Evolutionary conservation across 2,797 vertebrate species (phyloP).

Genomic region (Thalassophryne amazonica): DNA sequence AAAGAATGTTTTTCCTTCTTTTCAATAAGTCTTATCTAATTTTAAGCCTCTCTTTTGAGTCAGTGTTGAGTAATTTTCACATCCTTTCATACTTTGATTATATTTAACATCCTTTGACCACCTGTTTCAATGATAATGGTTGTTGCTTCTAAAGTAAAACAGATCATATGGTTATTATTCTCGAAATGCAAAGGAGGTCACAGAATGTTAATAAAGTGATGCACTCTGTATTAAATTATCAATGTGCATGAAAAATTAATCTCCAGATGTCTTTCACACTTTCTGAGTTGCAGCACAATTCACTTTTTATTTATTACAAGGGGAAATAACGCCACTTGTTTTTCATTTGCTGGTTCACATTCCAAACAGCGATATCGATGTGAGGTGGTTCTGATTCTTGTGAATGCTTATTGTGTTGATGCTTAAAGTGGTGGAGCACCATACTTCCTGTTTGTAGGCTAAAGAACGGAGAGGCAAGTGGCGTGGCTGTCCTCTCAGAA

Average conservation of each 20-base stretch:
- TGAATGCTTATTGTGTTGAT: slow-evolving; percentile 54
- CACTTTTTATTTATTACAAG: slow-evolving; percentile 80
- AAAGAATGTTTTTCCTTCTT: no score
- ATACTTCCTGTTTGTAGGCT: slow-evolving; percentile 39
- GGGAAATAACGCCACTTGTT: slow-evolving; percentile 77
- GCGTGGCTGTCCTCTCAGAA: slow-evolving; percentile 41
- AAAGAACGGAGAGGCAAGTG: slow-evolving; percentile 38
- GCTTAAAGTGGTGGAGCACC: slow-evolving; percentile 51
- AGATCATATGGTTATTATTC: slow-evolving; percentile 72
- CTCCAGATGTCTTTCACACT: slow-evolving; percentile 74
- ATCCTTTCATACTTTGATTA: slow-evolving; percentile 18
- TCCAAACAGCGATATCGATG: slow-evolving; percentile 62
- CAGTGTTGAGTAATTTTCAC: slow-evolving; percentile 5
- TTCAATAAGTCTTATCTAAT: no score
- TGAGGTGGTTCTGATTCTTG: slow-evolving; percentile 68
- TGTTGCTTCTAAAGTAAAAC: slow-evolving; percentile 40
- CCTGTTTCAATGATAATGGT: slow-evolving; percentile 34
- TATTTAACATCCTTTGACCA: slow-evolving; percentile 48
- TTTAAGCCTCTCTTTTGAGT: no score
- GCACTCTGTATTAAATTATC: slow-evolving; percentile 80
- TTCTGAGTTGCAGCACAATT: slow-evolving; percentile 69
- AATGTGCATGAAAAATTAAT: slow-evolving; percentile 81
- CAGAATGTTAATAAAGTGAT: slow-evolving; percentile 78
- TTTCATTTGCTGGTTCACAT: slow-evolving; percentile 74
- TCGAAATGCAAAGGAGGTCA: slow-evolving; percentile 60